Conservation (phyloP, 2,888 invertebrate species). For the Nomada fucata region DNA sequence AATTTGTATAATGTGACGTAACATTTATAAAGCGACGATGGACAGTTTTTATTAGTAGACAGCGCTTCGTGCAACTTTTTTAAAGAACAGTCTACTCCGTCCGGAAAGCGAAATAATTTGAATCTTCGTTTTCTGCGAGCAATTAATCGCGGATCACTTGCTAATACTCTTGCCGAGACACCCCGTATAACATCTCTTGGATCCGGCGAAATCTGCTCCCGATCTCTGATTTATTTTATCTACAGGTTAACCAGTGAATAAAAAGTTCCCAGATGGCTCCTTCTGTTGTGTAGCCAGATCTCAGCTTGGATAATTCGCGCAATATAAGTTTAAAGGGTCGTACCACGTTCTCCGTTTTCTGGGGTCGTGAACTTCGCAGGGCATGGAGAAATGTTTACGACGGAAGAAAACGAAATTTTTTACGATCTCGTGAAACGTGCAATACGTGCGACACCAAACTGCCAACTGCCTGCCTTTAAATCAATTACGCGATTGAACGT, state of each 20-base stretch:
- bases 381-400: slow-evolving; percentile 19
- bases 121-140: too few relatives aligned
- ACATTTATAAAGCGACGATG: too few relatives aligned
- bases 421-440: not conserved
- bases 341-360: not conserved
- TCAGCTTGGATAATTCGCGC: not conserved
- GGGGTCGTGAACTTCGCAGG: not conserved
- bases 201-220: slow-evolving; percentile 7
- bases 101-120: not conserved
- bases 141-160: too few relatives aligned
- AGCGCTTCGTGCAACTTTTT: too few relatives aligned
- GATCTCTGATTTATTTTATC: slow-evolving; percentile 24
- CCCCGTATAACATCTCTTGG: slow-evolving; percentile 38
- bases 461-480: slow-evolving; percentile 8
- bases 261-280: not conserved
- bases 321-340: not conserved
- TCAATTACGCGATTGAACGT: slow-evolving; percentile 46
- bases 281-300: not conserved
- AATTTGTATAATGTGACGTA: too few relatives aligned
- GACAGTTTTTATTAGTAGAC: too few relatives aligned
- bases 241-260: not conserved
- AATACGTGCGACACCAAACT: slow-evolving; percentile 17
- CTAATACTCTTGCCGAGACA: too few relatives aligned
- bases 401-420: slow-evolving; percentile 8
- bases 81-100: too few relatives aligned